Percentiles rank a stretch among this genome's conserved stretches.
Evolutionary conservation across 2,888 invertebrate genomes (phyloP).

Genomic region (Parasteatoda lunata): DNA sequence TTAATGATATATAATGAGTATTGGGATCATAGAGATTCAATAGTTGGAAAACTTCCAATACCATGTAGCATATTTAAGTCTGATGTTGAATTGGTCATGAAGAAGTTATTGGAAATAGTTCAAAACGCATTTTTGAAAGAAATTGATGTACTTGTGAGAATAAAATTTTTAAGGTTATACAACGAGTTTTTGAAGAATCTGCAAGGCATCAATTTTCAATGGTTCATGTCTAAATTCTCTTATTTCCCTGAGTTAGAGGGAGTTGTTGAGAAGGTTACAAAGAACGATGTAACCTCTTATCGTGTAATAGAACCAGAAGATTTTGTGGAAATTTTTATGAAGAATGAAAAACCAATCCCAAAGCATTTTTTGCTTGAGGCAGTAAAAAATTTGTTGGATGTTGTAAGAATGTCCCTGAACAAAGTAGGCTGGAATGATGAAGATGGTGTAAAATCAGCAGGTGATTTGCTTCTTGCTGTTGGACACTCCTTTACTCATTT

Average conservation of each 20-base stretch:
- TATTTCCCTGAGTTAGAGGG: not conserved
- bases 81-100: not conserved
- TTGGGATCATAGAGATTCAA: not conserved
- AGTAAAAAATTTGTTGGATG: not conserved
- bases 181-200: not conserved
- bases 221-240: not conserved
- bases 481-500: not conserved
- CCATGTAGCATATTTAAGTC: not conserved
- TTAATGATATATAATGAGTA: not conserved
- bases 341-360: not conserved
- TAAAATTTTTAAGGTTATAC: not conserved
- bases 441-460: not conserved
- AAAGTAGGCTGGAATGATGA: not conserved
- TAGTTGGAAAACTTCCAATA: not conserved
- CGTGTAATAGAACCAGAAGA: not conserved
- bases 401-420: not conserved
- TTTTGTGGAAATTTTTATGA: not conserved
- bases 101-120: not conserved
- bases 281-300: not conserved
- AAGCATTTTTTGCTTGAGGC: not conserved
- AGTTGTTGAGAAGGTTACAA: not conserved
- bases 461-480: not conserved
- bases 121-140: not conserved
- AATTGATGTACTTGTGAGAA: not conserved
- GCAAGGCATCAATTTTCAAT: not conserved